These are phyloP conservation scores for Halcyon malimbica DNA, from an alignment of 2,113 vertebrate genomes.

Conservation along the genomic window DNA sequence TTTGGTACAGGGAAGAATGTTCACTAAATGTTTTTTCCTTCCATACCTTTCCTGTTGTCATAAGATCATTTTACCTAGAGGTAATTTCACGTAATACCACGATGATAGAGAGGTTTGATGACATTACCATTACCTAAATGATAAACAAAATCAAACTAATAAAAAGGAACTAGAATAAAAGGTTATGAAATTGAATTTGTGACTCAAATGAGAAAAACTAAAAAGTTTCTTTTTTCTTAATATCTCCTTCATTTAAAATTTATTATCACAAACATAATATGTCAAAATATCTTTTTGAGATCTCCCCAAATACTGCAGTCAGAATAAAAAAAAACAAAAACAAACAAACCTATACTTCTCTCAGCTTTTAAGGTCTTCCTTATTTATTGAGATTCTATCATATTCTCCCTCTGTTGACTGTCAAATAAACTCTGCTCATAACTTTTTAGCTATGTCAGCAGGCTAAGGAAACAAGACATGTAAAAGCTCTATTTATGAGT, in stretches of 20 bases:
- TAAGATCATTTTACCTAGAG: background rate
- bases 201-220: background rate
- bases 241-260: background rate
- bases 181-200: background rate
- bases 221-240: background rate
- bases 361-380: background rate
- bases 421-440: background rate
- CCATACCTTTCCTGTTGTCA: background rate
- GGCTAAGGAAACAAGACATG: background rate
- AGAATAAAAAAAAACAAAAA: background rate
- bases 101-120: background rate
- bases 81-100: background rate
- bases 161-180: background rate
- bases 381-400: slow-evolving; percentile 23
- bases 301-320: background rate
- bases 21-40: background rate
- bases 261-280: background rate
- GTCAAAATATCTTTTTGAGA: background rate
- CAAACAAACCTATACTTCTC: background rate
- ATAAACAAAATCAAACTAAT: background rate
- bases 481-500: background rate
- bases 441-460: background rate
- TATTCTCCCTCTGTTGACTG: background rate
- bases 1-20: background rate
- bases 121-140: background rate